These are phyloP conservation scores for Corynorhinus townsendii DNA, from an alignment of 2,113 vertebrate species.

Conservation along the genomic window DNA sequence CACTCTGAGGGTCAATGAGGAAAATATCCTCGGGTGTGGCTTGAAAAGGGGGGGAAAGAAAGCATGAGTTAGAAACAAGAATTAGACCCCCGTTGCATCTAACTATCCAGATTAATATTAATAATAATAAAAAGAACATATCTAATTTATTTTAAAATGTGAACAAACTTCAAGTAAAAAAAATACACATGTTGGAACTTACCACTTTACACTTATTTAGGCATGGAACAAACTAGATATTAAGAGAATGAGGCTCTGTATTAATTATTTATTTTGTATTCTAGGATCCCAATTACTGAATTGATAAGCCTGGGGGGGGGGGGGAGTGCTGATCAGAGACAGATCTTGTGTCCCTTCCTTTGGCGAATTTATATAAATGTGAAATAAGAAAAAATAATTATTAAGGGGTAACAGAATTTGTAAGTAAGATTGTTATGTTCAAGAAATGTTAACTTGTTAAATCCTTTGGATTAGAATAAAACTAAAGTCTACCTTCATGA, in stretches of 20 bases:
- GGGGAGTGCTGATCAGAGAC: not conserved
- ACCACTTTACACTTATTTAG: not conserved
- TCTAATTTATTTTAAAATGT: conserved; percentile 1
- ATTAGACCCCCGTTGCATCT: not conserved
- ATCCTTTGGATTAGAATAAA: not conserved
- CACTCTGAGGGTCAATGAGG: not conserved
- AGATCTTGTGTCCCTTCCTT: not conserved
- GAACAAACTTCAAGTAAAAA: not conserved
- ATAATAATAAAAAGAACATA: not conserved
- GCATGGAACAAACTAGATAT: not conserved
- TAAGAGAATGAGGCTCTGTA: not conserved
- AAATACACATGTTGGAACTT: not conserved
- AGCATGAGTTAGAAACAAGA: not conserved
- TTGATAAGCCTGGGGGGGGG: not conserved
- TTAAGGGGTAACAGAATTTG: not conserved
- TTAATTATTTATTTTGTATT: not conserved
- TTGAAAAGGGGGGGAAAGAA: not conserved
- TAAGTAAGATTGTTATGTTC: not conserved
- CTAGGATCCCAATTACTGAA: not conserved
- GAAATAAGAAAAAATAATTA: not conserved
- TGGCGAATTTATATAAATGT: not conserved
- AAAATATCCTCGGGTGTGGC: not conserved
- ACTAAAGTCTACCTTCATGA: not conserved
- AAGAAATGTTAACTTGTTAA: not conserved
- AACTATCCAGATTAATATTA: not conserved